Conservation (phyloP, 2,888 invertebrate genomes). For the Eilema sororculum region DNA sequence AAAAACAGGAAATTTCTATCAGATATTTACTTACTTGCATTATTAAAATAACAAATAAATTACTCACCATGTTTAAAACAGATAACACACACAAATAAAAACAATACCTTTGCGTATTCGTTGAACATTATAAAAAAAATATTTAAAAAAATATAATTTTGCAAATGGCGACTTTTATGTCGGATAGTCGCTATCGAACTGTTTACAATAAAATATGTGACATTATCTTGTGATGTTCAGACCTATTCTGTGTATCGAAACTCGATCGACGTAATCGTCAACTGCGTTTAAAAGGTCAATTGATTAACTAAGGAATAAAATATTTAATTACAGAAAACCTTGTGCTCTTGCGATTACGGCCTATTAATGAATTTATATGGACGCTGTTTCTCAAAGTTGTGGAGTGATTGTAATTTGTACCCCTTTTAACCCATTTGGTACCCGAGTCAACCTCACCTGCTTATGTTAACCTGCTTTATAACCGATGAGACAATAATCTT, state of each 20-base stretch:
- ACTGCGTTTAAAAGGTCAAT: conserved; percentile 17
- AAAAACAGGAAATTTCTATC: not conserved
- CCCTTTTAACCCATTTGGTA: too few species aligned
- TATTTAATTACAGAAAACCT: conserved; percentile 19
- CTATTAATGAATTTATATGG: not conserved
- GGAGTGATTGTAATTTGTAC: too few species aligned
- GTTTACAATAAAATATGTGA: conserved; percentile 47
- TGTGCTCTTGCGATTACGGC: conserved; percentile 5
- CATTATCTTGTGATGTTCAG: conserved; percentile 25
- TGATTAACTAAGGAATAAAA: conserved; percentile 12
- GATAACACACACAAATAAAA: conserved; percentile 28
- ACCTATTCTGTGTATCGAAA: conserved; percentile 34
- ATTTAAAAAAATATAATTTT: conserved; percentile 12
- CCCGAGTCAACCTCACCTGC: too few species aligned
- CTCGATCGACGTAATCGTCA: conserved; percentile 22
- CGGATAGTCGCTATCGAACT: conserved; percentile 46
- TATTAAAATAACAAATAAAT: not conserved
- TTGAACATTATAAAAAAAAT: conserved; percentile 31
- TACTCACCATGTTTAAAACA: conserved; percentile 40
- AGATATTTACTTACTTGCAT: not conserved
- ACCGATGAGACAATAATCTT: too few species aligned
- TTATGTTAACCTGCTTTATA: too few species aligned
- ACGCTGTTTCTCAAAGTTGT: not conserved
- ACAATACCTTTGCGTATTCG: conserved; percentile 22
- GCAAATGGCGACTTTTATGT: conserved; percentile 40